Percentiles rank a stretch among this genome's conserved stretches.
These are phyloP conservation scores for Pseudochirops cupreus DNA, from an alignment of 2,797 vertebrate genomes.

Conservation along the genomic window DNA sequence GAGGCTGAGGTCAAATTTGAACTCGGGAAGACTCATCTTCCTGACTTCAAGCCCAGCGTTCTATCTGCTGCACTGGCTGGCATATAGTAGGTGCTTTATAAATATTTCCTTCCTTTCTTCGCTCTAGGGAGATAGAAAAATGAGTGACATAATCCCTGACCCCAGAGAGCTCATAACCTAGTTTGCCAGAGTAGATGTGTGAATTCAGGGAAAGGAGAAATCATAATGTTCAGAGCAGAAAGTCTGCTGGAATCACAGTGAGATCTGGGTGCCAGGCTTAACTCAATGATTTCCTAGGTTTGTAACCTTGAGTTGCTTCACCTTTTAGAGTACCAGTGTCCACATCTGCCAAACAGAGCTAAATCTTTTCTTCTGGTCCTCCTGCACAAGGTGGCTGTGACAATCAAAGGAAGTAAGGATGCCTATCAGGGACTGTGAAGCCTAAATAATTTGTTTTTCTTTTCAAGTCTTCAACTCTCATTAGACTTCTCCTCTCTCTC, in stretches of 20 bases:
- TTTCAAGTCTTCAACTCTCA: conserved; percentile 46
- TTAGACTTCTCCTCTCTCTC: not conserved
- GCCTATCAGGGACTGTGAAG: not conserved
- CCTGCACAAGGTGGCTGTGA: not conserved
- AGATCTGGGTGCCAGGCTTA: not conserved
- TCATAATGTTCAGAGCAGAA: not conserved
- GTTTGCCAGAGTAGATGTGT: not conserved
- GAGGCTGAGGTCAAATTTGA: not conserved
- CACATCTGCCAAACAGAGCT: not conserved
- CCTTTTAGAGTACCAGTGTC: not conserved
- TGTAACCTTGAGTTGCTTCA: not conserved
- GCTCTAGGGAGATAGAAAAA: not conserved
- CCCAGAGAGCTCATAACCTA: not conserved
- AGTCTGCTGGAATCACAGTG: not conserved
- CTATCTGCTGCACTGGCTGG: not conserved
- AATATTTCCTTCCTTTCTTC: not conserved
- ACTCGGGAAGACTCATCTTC: not conserved
- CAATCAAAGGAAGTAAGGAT: not conserved
- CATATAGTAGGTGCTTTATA: not conserved
- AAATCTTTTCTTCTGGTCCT: not conserved
- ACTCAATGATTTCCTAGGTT: not conserved
- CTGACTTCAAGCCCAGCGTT: not conserved
- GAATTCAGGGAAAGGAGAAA: not conserved
- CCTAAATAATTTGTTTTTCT: not conserved
- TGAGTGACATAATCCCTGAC: not conserved